Base-by-base conservation (phyloP, 2,797 vertebrate genomes). In the Ctenopoma multispine region DNA sequence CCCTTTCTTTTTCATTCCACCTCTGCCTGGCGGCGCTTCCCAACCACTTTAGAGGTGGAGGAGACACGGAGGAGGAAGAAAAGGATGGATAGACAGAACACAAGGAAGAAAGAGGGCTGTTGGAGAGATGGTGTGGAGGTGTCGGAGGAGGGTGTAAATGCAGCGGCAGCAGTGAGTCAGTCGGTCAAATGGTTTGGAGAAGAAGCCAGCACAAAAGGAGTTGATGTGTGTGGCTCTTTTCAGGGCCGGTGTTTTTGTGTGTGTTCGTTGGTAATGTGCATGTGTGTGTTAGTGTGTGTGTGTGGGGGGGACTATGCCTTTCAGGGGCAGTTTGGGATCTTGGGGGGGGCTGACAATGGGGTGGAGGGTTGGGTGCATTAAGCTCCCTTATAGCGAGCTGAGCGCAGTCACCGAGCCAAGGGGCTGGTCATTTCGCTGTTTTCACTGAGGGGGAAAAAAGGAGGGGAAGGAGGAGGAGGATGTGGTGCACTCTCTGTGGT, bases 171-270 rank as follows among this genome's bases (percentile, higher is more conserved):
- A 70, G 81, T 38, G 56, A 83, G 61, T 75, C 76, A 80, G 79
- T 80, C 79, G 87, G 88, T 91, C 90, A 90, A 44, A 84, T 88
- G 92, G 87, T 89, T 91, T 83, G 76, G 89, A 83, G 84, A 87
- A 83, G 76, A 85, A 69, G 87, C 90, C 55, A 31, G 94, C 94
- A 99, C 96, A 97, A 98, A 97, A 96, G 96, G 93, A 87, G 93
- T 93, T 95, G 95, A 95, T 92, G 95, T 96, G 95, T 94, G 95
- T 93, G 92, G 82, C 93, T 96, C 96, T 96, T 96, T 97, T 97
- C 95, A 96, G 93, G 94, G 92, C 93, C 40, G 79, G 90, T 93
- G 94, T 93, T 91, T 87, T 47, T 41, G 72, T 63, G 50, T 51
- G 49, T 77, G 79, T 80, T 75, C 18, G 53, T 70, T 57, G 46